Base-by-base conservation (phyloP, 2,888 invertebrate genomes). In the Plebejus anna region DNA sequence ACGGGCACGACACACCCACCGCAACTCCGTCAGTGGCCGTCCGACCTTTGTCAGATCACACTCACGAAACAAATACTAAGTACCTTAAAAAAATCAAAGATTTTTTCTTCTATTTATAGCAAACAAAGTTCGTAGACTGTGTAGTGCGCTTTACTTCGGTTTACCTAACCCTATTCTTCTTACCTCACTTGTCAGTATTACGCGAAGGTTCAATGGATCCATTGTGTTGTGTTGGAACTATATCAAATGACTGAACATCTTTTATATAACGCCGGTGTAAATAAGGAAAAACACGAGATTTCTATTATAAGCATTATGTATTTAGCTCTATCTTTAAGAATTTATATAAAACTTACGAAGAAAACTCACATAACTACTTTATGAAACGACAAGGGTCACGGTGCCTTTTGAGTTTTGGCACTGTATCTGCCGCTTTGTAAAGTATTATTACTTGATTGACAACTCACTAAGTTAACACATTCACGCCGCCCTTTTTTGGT, bases 111-210 rank as follows among this genome's bases (percentile, higher is more conserved):
- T 9, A 36, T 16, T 70, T 70, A 16, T 7, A 70, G 16, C 2
- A 22, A 70, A 16, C 70, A 16, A 16, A 71, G 71, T 22, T 22
- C 22, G 22, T 22, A 22, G 22, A 22, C 22, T 71, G 42, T 71
- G 22, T 16, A 38, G n/a, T 16, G 42, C n/a, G 38, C 22, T 42
- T 42, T 88, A 84, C 87, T 85, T 83, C 80, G 86, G 87, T 84
- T 85, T 82, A 83, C 81, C 78, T 79, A 82, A 85, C 81, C 82
- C 83, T 82, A 83, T 84, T 86, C 85, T 88, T 86, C 86, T 84
- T 87, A 85, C 83, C 84, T 86, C 85, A 87, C 88, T 85, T 82
- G 83, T 86, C 82, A 80, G 66, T 66, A 66, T 28, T 9, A 61
- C 28, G 66, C 66, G 75, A 77, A 59, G 59, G 81, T 84, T 84